phyloP scores from a whole-genome alignment of 2,797 vertebrate species.

The Cyprinella venusta region DNA sequence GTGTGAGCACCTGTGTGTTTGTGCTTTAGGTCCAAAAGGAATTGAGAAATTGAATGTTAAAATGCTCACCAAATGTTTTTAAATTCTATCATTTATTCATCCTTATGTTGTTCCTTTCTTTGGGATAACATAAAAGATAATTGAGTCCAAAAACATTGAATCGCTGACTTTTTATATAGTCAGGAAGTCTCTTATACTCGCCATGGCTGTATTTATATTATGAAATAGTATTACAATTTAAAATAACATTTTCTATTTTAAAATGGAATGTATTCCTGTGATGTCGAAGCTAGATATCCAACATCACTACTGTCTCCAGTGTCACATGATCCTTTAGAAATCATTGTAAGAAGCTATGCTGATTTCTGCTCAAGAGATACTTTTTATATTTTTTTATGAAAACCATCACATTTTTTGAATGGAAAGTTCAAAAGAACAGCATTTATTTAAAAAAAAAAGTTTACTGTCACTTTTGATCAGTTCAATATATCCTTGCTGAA shows the following conservation, averaged over 20 bases:
- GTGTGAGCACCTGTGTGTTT: background rate
- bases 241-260: background rate
- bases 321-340: background rate
- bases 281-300: background rate
- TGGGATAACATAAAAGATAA: background rate
- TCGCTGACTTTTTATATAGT: background rate
- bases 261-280: background rate
- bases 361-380: background rate
- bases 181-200: background rate
- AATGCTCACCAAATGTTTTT: background rate
- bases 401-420: background rate
- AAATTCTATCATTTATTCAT: background rate
- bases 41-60: background rate
- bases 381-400: background rate
- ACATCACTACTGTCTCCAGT: background rate
- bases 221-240: background rate
- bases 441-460: background rate
- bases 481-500: background rate
- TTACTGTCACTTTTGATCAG: background rate
- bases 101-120: background rate
- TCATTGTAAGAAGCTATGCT: background rate
- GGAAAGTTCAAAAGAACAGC: background rate
- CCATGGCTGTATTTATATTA: background rate
- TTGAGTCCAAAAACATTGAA: background rate
- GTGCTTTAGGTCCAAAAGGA: background rate